phyloP scores from a whole-genome alignment of 2,113 vertebrate species.

The Xiphias gladius region DNA sequence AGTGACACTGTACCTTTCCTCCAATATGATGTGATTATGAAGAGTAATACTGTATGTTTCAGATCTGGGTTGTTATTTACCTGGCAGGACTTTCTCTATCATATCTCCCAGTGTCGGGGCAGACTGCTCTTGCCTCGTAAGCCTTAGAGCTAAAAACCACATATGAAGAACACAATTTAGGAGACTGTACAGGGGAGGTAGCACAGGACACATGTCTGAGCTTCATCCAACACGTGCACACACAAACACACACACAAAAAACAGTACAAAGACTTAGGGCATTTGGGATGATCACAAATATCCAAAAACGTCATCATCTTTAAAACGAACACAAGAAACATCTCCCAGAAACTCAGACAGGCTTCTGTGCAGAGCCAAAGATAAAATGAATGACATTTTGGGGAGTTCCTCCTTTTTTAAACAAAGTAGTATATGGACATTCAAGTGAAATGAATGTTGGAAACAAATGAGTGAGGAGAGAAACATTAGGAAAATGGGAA shows the following conservation, averaged over 20 bases:
- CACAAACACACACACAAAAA: conserved; percentile 34
- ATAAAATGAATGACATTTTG: conserved; percentile 7
- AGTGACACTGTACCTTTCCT: conserved; percentile 5
- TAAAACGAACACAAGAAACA: conserved; percentile 19
- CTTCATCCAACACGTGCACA: conserved; percentile 31
- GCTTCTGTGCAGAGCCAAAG: conserved; percentile 31
- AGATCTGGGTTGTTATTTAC: conserved; percentile 79
- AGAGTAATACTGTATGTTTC: conserved; percentile 48
- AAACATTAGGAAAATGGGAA: conserved; percentile 54
- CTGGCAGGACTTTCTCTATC: conserved; percentile 87
- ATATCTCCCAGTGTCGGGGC: conserved; percentile 93
- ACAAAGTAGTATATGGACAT: conserved; percentile 19
- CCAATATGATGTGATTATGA: conserved; percentile 49
- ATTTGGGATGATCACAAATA: conserved; percentile 13
- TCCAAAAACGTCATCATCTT: conserved; percentile 15
- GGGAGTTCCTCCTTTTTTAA: not conserved
- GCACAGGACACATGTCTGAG: conserved; percentile 65
- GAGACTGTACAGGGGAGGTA: conserved; percentile 51
- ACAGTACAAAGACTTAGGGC: not conserved
- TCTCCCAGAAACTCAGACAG: conserved; percentile 50
- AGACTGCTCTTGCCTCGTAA: conserved; percentile 97
- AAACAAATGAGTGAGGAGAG: conserved; percentile 47
- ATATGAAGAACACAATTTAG: conserved; percentile 81
- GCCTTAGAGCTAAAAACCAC: conserved; percentile 93
- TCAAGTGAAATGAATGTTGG: conserved; percentile 10